These are phyloP conservation scores for Lysandra coridon DNA, from an alignment of 2,888 invertebrate species.

Conservation along the genomic window DNA sequence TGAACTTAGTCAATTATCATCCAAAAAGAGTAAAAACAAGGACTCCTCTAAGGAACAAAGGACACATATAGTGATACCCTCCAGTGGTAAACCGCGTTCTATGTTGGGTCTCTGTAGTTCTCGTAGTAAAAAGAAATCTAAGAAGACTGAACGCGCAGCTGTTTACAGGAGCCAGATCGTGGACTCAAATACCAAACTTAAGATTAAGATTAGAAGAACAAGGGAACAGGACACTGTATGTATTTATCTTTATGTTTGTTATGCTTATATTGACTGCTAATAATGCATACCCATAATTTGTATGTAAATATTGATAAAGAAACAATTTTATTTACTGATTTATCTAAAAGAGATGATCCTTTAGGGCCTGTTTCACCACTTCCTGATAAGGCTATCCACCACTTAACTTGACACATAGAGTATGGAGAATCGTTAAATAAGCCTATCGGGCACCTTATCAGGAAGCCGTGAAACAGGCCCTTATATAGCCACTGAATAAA, in stretches of 20 bases:
- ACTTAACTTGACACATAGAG: no score
- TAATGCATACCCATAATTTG: not conserved
- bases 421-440: no score
- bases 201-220: slow-evolving; percentile 85
- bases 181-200: slow-evolving; percentile 83
- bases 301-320: not conserved
- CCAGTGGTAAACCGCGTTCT: slow-evolving; percentile 76
- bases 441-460: no score
- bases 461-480: no score
- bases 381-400: no score
- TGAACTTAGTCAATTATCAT: slow-evolving; percentile 80
- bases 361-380: no score
- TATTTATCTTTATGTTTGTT: slow-evolving; percentile 36
- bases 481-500: no score
- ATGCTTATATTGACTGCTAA: not conserved
- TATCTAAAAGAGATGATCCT: no score
- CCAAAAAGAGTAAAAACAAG: slow-evolving; percentile 71
- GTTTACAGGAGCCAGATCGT: slow-evolving; percentile 83
- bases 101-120: slow-evolving; percentile 76
- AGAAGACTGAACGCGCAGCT: slow-evolving; percentile 64
- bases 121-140: slow-evolving; percentile 74
- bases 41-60: slow-evolving; percentile 62
- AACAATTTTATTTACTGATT: not conserved
- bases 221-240: slow-evolving; percentile 69
- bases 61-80: slow-evolving; percentile 66